Percentiles rank a stretch among this genome's conserved stretches.
Evolutionary conservation across 2,113 vertebrate genomes (phyloP).

Genomic region (Erythrocercus mccallii): DNA sequence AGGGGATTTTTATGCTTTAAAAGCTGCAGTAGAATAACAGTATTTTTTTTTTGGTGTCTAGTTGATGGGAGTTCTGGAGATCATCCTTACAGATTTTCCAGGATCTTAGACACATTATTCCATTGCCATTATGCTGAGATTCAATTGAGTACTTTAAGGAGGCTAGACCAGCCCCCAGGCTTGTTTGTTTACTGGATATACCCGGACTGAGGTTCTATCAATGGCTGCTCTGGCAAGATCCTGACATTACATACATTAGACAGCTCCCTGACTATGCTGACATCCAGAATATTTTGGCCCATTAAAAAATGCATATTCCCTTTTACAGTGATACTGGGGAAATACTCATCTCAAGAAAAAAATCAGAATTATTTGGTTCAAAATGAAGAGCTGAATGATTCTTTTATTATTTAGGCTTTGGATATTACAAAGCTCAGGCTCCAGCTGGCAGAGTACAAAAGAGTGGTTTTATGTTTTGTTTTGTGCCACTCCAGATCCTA

Average conservation of each 20-base stretch:
- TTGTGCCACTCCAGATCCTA: background rate
- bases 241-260: background rate
- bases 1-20: background rate
- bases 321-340: background rate
- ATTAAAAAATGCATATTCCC: background rate
- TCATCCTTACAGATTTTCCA: background rate
- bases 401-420: constrained; percentile 4
- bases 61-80: background rate
- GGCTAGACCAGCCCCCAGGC: background rate
- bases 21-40: background rate
- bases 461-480: constrained; percentile 27
- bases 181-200: background rate
- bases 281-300: background rate
- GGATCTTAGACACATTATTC: background rate
- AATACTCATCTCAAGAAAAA: background rate
- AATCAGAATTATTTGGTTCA: background rate
- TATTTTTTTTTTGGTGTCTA: background rate
- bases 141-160: background rate
- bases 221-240: background rate
- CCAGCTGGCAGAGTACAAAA: constrained; percentile 38
- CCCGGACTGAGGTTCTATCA: background rate
- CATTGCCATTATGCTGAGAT: background rate
- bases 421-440: constrained; percentile 10
- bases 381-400: background rate
- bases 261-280: background rate